Percentiles rank a stretch among this genome's conserved stretches.
Conservation (phyloP, 2,113 vertebrate species). For the Chaenocephalus aceratus region DNA sequence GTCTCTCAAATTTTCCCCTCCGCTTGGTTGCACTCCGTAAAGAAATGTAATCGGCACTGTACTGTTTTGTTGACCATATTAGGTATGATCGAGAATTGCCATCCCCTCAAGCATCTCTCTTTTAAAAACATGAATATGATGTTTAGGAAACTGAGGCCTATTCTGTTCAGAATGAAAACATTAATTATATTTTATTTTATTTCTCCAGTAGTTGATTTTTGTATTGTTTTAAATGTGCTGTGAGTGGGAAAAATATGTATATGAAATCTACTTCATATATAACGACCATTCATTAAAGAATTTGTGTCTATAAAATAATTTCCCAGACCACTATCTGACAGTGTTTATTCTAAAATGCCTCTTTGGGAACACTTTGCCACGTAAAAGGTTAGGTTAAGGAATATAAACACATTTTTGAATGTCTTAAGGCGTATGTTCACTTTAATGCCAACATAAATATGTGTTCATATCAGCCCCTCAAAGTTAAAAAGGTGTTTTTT, state of each 20-base stretch:
- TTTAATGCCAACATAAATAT: background rate
- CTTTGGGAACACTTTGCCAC: background rate
- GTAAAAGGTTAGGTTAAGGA: slow-evolving; percentile 6
- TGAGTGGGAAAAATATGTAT: background rate
- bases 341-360: slow-evolving; percentile 9
- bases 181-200: slow-evolving; percentile 11
- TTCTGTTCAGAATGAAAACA: slow-evolving; percentile 22
- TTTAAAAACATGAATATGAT: slow-evolving; percentile 49
- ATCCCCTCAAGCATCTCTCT: slow-evolving; percentile 37
- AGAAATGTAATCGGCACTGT: slow-evolving; percentile 75
- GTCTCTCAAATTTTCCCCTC: slow-evolving; percentile 79
- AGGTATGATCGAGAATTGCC: slow-evolving; percentile 72
- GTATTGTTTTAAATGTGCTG: slow-evolving; percentile 1
- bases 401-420: background rate
- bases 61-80: slow-evolving; percentile 84
- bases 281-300: slow-evolving; percentile 1
- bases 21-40: slow-evolving; percentile 58
- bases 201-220: slow-evolving; percentile 4
- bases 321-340: background rate
- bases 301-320: slow-evolving; percentile 2
- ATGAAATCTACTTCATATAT: background rate
- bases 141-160: slow-evolving; percentile 64
- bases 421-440: background rate
- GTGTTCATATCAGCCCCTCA: background rate
- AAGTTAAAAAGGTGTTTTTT: background rate